Percentiles rank a stretch among this genome's conserved stretches.
Evolutionary conservation across 2,888 invertebrate species (phyloP).

Genomic region (Zele albiditarsus): DNA sequence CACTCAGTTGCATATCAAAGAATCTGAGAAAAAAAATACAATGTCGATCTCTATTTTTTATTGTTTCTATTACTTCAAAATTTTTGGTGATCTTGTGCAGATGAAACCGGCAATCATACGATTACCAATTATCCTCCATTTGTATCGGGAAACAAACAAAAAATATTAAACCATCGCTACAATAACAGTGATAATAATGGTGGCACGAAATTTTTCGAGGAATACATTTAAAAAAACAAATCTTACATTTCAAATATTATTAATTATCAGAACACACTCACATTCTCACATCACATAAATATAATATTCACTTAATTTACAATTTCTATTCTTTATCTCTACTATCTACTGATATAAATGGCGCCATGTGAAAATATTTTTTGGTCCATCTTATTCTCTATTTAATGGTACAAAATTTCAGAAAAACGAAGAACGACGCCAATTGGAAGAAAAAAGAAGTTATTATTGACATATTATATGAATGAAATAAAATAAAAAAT

Average conservation of each 20-base stretch:
- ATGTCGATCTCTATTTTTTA: constrained; percentile 19
- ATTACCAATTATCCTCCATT: neutral
- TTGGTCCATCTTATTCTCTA: neutral
- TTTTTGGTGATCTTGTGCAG: constrained; percentile 49
- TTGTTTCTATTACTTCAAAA: constrained; percentile 40
- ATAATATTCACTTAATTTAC: neutral
- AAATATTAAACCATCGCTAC: neutral
- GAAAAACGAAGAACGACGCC: neutral
- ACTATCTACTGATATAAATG: neutral
- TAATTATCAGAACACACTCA: neutral
- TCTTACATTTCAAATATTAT: neutral
- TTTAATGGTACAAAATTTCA: neutral
- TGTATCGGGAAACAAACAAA: neutral
- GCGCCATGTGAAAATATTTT: neutral
- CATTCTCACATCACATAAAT: neutral
- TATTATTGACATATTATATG: neutral
- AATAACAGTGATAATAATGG: constrained; percentile 9
- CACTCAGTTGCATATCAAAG: constrained; percentile 53
- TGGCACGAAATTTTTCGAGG: neutral
- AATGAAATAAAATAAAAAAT: neutral
- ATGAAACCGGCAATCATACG: constrained; percentile 23
- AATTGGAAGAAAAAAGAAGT: neutral
- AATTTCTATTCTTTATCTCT: neutral
- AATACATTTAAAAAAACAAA: neutral
- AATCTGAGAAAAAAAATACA: constrained; percentile 27